These are phyloP conservation scores for Plectrocnemia conspersa DNA, from an alignment of 1,140 invertebrate genomes.

Conservation along the genomic window DNA sequence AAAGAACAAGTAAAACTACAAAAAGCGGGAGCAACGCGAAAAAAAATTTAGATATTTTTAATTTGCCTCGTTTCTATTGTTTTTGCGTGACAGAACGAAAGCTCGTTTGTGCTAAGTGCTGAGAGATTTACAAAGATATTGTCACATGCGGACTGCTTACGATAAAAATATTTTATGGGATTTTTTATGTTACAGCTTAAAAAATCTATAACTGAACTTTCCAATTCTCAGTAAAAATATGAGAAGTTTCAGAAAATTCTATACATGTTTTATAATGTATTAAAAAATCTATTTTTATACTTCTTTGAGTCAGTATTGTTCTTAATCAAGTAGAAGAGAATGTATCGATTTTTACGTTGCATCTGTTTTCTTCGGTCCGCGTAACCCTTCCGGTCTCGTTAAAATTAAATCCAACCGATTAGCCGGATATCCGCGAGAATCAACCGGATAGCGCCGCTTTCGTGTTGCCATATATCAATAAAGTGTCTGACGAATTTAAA, in stretches of 20 bases:
- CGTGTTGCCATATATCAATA: constrained; percentile 31
- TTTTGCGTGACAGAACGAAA: constrained; percentile 21
- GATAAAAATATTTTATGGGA: too few relatives aligned
- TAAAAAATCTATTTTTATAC: too few relatives aligned
- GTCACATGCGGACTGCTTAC: constrained; percentile 1
- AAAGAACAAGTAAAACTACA: constrained; percentile 10
- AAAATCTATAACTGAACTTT: too few relatives aligned
- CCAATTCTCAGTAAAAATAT: too few relatives aligned
- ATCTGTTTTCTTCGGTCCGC: too few relatives aligned
- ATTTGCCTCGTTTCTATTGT: constrained; percentile 29
- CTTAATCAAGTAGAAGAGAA: too few relatives aligned
- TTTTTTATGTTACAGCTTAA: too few relatives aligned
- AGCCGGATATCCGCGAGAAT: constrained; percentile 19
- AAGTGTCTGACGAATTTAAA: constrained; percentile 34
- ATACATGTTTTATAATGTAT: too few relatives aligned
- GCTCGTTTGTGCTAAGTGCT: constrained; percentile 21
- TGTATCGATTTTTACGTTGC: too few relatives aligned
- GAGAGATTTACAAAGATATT: constrained; percentile 16
- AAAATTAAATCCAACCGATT: constrained; percentile 13
- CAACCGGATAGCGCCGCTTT: constrained; percentile 17
- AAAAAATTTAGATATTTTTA: constrained; percentile 31
- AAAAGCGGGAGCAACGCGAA: constrained; percentile 9
- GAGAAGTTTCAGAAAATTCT: too few relatives aligned
- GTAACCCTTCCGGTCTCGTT: not conserved
- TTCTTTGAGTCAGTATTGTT: too few relatives aligned